Evolutionary conservation across 2,113 vertebrate genomes (phyloP).

Genomic region (Rhinolophus ferrumequinum): DNA sequence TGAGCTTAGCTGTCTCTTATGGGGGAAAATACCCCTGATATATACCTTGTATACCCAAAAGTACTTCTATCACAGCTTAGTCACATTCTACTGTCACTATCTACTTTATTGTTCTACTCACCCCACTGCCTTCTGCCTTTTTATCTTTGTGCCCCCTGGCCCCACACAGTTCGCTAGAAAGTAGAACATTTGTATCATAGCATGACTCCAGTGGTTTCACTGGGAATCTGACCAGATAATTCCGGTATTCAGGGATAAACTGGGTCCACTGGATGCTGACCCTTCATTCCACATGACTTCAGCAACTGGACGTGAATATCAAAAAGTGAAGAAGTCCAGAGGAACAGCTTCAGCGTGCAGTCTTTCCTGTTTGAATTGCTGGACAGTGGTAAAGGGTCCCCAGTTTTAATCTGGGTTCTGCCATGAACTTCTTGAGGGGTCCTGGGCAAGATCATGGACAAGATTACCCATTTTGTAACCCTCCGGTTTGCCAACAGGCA

Average conservation of each 20-base stretch:
- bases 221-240: neutral
- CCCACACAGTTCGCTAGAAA: neutral
- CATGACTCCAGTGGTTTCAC: neutral
- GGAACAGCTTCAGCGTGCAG: neutral
- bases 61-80: neutral
- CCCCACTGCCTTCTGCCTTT: neutral
- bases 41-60: neutral
- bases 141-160: neutral
- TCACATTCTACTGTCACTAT: neutral
- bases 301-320: neutral
- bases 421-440: neutral
- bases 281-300: neutral
- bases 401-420: neutral
- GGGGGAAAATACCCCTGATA: neutral
- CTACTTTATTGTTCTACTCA: neutral
- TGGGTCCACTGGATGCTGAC: neutral
- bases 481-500: neutral
- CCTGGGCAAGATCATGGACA: rapidly evolving
- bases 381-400: neutral
- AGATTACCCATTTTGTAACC: neutral
- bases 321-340: neutral
- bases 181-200: neutral
- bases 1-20: neutral
- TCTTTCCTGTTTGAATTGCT: neutral
- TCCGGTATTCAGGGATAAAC: neutral